Evolutionary conservation across 2,888 invertebrate genomes (phyloP), one percentile per base, ranked within the genome.

Genomic region (Stenotaenia linearis): DNA sequence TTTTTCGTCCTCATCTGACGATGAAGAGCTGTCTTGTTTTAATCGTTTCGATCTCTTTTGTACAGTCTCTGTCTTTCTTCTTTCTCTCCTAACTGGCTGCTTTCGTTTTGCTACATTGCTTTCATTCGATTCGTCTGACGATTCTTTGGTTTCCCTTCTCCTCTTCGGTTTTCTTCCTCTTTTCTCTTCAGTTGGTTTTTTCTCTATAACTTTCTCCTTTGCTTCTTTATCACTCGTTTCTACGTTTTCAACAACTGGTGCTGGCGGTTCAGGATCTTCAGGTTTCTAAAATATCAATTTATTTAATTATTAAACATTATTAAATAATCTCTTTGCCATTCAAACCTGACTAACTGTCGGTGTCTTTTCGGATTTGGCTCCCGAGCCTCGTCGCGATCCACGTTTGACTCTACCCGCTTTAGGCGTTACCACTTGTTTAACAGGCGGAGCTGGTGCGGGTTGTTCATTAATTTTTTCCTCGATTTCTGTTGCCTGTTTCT

Each of bases 51-150:
- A 74, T 56, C 77, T 32, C 80, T 78, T 81, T 80, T 79, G 35
- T 79, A 80, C 75, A 82, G 82, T 10, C 81, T 79, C 69, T 79
- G 80, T 79, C 83, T 83, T 45, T 83, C 81, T 37, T 82, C 78
- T 81, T 82, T 82, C 50, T 80, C 80, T 80, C 61, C 50, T 79
- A 5, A 3, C 1, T 61, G 30, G 32, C 28, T 75, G 80, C 80
- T 6, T 61, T 76, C 77, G 18, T 9, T 21, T 21, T 79, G 74
- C 75, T 78, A 80, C 18, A n/a, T 74, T n/a, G 37, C 18, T 78
- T 15, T 75, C 79, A 74, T 50, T 78, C 77, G 61, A 76, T 77
- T 15, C 80, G 76, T 50, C 30, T 28, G 28, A 77, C 77, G 61
- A 75, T 80, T 6, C 80, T 79, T 50, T 18, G 25, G 18, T 23